Percentiles rank a stretch among this genome's conserved stretches.
Evolutionary conservation across 2,888 invertebrate genomes (phyloP).

Genomic region (Tinea trinotella): DNA sequence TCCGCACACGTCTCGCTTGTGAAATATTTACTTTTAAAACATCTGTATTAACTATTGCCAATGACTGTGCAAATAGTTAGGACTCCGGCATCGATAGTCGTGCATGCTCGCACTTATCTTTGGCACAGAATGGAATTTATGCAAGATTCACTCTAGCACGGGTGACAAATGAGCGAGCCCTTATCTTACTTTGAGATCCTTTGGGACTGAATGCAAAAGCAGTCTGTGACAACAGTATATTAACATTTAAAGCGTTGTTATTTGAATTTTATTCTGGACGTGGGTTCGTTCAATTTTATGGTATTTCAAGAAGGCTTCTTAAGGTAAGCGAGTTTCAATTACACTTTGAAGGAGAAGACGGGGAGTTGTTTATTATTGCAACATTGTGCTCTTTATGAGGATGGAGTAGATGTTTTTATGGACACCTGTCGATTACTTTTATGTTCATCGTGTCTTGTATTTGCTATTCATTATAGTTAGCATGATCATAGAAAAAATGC

Average conservation of each 20-base stretch:
- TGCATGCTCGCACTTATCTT: background rate
- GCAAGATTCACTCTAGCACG: conserved; percentile 8
- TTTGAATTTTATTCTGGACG: conserved; percentile 8
- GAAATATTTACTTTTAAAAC: conserved; percentile 11
- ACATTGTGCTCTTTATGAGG: background rate
- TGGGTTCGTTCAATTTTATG: conserved; percentile 1
- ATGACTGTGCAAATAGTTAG: conserved; percentile 13
- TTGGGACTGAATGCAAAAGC: conserved; percentile 2
- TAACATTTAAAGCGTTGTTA: conserved; percentile 14
- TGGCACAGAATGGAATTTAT: conserved; percentile 4
- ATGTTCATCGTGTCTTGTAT: background rate
- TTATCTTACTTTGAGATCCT: conserved; percentile 14
- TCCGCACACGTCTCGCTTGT: conserved; percentile 5
- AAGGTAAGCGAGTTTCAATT: conserved; percentile 16
- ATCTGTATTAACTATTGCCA: conserved; percentile 9
- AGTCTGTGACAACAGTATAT: conserved; percentile 8
- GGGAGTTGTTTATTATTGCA: background rate
- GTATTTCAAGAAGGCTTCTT: conserved; percentile 7
- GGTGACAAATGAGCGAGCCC: conserved; percentile 16
- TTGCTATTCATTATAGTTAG: conserved; percentile 3
- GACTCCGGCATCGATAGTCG: background rate
- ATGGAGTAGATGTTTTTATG: background rate
- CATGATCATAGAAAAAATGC: background rate
- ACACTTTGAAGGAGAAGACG: background rate
- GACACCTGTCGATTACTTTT: background rate